phyloP scores from a whole-genome alignment of 2,113 vertebrate genomes.

The Istiophorus platypterus region DNA sequence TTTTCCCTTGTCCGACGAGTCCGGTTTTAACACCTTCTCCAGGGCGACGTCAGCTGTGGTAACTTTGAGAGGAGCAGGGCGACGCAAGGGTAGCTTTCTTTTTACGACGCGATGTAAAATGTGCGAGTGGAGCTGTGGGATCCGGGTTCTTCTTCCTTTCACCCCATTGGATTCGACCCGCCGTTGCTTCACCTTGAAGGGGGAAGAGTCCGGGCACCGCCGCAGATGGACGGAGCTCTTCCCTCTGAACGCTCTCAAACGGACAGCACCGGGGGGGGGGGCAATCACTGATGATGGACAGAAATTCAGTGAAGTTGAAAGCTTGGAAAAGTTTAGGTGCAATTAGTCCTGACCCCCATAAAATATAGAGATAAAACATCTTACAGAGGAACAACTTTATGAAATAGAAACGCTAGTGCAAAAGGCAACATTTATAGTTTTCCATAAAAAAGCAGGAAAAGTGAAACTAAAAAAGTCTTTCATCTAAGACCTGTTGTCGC shows the following conservation, averaged over 20 bases:
- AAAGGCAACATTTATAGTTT: too few species aligned
- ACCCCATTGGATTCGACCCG: neutral
- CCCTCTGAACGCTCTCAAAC: constrained; percentile 17
- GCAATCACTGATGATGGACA: constrained; percentile 8
- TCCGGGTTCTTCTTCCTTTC: neutral
- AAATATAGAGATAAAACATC: neutral
- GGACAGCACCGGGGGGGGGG: too few species aligned
- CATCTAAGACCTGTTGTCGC: too few species aligned
- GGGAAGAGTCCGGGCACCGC: too few species aligned
- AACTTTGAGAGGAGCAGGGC: neutral
- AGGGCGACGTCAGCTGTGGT: neutral
- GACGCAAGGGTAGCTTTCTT: neutral
- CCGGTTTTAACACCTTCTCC: neutral
- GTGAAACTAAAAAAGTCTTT: neutral
- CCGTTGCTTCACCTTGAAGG: neutral
- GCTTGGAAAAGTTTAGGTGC: neutral
- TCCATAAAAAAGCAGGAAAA: too few species aligned
- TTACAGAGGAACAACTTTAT: neutral
- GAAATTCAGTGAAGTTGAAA: neutral
- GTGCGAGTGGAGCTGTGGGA: neutral
- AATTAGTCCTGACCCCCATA: neutral
- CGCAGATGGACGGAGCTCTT: neutral
- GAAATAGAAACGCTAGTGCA: neutral
- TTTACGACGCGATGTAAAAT: neutral
- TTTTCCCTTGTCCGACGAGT: neutral